Evolutionary conservation across 2,888 invertebrate genomes (phyloP).

Genomic region (Miltochrista miniata): DNA sequence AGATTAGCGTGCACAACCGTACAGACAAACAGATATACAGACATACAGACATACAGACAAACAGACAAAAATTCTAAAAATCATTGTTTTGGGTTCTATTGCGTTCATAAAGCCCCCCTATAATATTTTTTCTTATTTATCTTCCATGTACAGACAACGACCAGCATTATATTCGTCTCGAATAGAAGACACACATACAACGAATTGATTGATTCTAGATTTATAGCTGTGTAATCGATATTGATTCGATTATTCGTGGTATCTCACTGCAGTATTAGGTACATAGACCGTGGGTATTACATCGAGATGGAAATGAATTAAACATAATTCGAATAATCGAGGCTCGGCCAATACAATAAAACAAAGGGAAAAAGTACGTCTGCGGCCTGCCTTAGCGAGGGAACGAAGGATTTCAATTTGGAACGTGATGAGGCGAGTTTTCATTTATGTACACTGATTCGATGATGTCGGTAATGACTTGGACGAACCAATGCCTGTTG

Average conservation of each 20-base stretch:
- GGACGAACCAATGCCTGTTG: constrained; percentile 39
- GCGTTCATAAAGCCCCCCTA: too few relatives aligned
- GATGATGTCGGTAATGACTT: constrained; percentile 58
- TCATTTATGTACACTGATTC: constrained; percentile 69
- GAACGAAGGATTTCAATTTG: constrained; percentile 82
- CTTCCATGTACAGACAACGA: too few relatives aligned
- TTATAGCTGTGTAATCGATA: constrained; percentile 22
- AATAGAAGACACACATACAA: background rate
- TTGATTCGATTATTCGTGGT: constrained; percentile 42
- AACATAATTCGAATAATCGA: constrained; percentile 83
- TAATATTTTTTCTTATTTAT: too few relatives aligned
- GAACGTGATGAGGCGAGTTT: constrained; percentile 82
- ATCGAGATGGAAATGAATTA: constrained; percentile 80
- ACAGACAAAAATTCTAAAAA: too few relatives aligned
- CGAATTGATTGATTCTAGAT: constrained; percentile 4
- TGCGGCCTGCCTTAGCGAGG: constrained; percentile 68
- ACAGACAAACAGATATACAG: too few relatives aligned
- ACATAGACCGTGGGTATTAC: constrained; percentile 62
- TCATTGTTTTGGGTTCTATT: too few relatives aligned
- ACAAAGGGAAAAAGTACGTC: constrained; percentile 75
- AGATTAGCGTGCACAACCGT: too few relatives aligned
- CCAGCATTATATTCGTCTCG: too few relatives aligned
- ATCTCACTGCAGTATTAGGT: constrained; percentile 40
- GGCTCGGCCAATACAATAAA: constrained; percentile 75
- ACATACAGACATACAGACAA: too few relatives aligned